Percentiles rank a stretch among this genome's conserved stretches.
These are phyloP conservation scores for Plagiodera versicolora DNA, from an alignment of 2,888 invertebrate genomes.

Conservation along the genomic window DNA sequence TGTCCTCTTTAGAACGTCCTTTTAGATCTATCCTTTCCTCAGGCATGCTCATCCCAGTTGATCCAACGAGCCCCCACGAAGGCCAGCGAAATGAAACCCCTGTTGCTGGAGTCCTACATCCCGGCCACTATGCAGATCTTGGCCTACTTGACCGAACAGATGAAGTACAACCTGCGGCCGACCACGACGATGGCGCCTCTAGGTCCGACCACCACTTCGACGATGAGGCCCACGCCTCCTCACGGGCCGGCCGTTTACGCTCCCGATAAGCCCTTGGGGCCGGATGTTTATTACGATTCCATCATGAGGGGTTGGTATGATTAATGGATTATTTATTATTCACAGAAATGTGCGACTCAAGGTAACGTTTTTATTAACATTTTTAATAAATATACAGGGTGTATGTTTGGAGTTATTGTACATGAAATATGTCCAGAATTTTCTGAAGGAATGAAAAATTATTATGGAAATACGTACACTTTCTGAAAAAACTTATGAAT, in stretches of 20 bases:
- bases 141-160: slow-evolving; percentile 63
- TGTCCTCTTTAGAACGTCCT: too few species aligned
- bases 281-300: slow-evolving; percentile 29
- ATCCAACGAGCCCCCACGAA: slow-evolving; percentile 41
- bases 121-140: slow-evolving; percentile 71
- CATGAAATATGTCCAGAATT: too few species aligned
- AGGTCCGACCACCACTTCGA: slow-evolving; percentile 41
- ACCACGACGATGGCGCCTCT: slow-evolving; percentile 16
- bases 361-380: too few species aligned
- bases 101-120: slow-evolving; percentile 63
- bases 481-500: too few species aligned
- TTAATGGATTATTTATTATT: too few species aligned
- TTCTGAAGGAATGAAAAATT: too few species aligned
- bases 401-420: too few species aligned
- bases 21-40: slow-evolving; percentile 8
- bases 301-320: slow-evolving; percentile 18
- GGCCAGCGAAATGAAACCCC: slow-evolving; percentile 57
- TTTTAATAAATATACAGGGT: too few species aligned
- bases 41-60: slow-evolving; percentile 20
- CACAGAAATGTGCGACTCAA: neutral
- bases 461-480: neutral
- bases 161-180: slow-evolving; percentile 60
- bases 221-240: slow-evolving; percentile 44
- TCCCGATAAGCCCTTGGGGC: slow-evolving; percentile 56
- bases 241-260: slow-evolving; percentile 57